A percentile compares a stretch with the other conserved stretches of the same genome.
Conservation (phyloP, 2,113 vertebrate genomes). For the Murina feae region DNA sequence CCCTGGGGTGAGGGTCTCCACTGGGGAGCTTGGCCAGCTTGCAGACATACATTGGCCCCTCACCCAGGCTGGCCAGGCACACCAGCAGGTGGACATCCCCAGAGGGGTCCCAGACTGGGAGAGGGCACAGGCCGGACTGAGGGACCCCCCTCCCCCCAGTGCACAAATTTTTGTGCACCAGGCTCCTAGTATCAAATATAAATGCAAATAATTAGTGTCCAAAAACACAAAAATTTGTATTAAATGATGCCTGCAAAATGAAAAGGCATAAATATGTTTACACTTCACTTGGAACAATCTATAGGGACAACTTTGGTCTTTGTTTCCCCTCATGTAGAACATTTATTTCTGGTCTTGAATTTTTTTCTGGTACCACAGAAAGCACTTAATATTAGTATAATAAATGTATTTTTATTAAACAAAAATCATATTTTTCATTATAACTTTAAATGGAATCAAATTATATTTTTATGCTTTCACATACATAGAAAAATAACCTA, state of each 20-base stretch:
- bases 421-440: background rate
- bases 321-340: background rate
- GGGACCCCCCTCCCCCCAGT: too few relatives aligned
- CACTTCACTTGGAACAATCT: background rate
- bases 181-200: too few relatives aligned
- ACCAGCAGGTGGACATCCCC: too few relatives aligned
- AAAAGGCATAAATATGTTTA: background rate
- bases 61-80: too few relatives aligned
- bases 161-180: too few relatives aligned
- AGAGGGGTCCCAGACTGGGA: too few relatives aligned
- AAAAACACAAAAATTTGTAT: conserved; percentile 1
- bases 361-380: background rate
- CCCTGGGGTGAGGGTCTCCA: too few relatives aligned
- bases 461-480: background rate
- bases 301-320: background rate
- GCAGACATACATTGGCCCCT: too few relatives aligned
- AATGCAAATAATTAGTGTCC: background rate
- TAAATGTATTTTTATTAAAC: background rate
- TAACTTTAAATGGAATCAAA: background rate
- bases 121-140: too few relatives aligned
- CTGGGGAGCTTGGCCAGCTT: too few relatives aligned
- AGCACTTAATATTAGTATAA: background rate
- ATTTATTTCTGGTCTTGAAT: background rate
- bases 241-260: background rate
- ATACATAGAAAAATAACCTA: background rate